Evolutionary conservation across 1,140 invertebrate species (phyloP), one percentile per base, ranked within the genome.

Genomic region (Panonychus citri): DNA sequence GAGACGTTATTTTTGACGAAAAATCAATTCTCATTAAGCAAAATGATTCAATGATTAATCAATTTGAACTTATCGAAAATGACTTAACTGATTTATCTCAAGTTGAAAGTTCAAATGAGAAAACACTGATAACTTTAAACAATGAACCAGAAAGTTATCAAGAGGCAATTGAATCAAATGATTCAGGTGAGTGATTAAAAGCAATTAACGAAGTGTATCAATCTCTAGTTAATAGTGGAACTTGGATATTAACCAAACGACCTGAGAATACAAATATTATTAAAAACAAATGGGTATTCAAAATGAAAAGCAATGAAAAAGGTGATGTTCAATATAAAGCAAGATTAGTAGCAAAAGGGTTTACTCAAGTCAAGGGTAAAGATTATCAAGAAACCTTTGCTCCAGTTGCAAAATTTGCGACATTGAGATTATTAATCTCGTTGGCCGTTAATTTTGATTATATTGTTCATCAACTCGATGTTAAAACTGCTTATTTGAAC

Each of bases 201-300:
- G 71, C 69, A 19, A 69, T 71, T 55, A 34, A 68, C 10, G 65
- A 64, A 28, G 68, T 72, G 61, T 61, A 69, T n/a, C 30, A 64
- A 3, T 56, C 65, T n/a, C 60, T 66, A 24, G 53, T 59, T 8
- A 63, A 68, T 54, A 66, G 69, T 61, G 59, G 67, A 42, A 67
- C 66, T 25, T 72, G 66, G 66, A 56, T 59, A 15, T 0, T 69
- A 15, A 61, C 64, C 8, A 39, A 65, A 15, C 57, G 61, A 55
- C 67, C 64, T 28, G 8, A 19, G 26, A 53, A 55, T 40, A 54
- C 40, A 40, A 64, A 51, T 49, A 49, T 49, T 12, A 59, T 69
- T 26, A 64, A 37, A 68, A 68, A 62, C 54, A 48, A 54, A 61
- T 71, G 66, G n/a, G 67, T 72, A 17, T 65, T 63, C 13, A 67